Base-by-base conservation (phyloP, 1,140 invertebrate genomes). In the Thrips palmi region DNA sequence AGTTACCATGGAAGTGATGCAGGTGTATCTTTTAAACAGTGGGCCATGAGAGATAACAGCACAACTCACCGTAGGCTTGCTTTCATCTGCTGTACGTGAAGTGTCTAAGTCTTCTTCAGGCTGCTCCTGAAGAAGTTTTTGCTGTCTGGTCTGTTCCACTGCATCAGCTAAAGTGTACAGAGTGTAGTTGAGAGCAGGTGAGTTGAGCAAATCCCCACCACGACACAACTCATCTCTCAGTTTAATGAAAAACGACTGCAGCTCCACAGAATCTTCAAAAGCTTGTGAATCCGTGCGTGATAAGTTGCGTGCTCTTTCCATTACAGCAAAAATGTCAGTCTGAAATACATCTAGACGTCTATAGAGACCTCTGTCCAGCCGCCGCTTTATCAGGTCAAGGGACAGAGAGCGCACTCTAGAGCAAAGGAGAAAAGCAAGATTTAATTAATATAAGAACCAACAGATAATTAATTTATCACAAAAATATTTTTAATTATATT, bases 311-410 rank as follows among this genome's bases (percentile, higher is more conserved):
- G 89, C 89, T 51, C 85, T 65, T 51, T 94, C 86, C 55, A 97
- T 74, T 46, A 93, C 86, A 6, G 78, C 70, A 55, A 98, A 97
- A 48, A 97, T 74, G 53, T 97, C 93, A 51, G 92, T 86, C 63
- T 98, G 94, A 57, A 97, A 97, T 32, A 76, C 67, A 58, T 98
- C 93, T 21, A 98, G 57, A 17, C 94, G 65, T 46, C 82, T 78
- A 54, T 97, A 97, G 11, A 87, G 67, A 5, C 86, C 84, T 52
- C 80, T 71, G 53, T 91, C 84, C 12, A 89, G 57, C 4, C 84
- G 60, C 10, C 83, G 62, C 53, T 89, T 89, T 21, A 91, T 81
- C 21, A 88, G 57, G 56, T 89, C 84, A 39, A 89, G 58, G 0
- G 82, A 86, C 15, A 89, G 62, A 0, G 74, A 81, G 23, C 83